Evolutionary conservation across 1,140 invertebrate species (phyloP).

Genomic region (Babylonia areolata): DNA sequence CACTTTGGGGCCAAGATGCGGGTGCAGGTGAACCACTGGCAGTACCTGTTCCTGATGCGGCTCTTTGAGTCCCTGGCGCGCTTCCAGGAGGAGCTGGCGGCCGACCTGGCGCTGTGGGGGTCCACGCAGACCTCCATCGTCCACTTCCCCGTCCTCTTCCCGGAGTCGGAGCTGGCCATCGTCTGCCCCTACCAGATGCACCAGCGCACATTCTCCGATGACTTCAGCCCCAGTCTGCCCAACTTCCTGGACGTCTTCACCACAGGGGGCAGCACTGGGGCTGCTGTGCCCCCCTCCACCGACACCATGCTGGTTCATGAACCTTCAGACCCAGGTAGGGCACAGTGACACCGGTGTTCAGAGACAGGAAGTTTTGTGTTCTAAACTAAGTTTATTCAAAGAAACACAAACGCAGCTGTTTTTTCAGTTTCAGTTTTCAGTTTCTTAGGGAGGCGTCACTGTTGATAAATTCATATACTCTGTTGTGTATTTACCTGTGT

Average conservation of each 20-base stretch:
- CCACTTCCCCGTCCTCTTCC: conserved; percentile 84
- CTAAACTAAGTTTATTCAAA: too few relatives aligned
- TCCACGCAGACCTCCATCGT: conserved; percentile 40
- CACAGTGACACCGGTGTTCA: too few relatives aligned
- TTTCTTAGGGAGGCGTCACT: too few relatives aligned
- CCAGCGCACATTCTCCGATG: conserved; percentile 56
- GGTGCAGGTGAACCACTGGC: conserved; percentile 87
- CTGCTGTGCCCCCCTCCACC: neutral
- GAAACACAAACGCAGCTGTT: too few relatives aligned
- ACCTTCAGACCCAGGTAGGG: too few relatives aligned
- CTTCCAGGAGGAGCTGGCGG: conserved; percentile 78
- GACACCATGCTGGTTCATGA: too few relatives aligned
- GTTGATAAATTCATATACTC: too few relatives aligned
- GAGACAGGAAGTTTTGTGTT: too few relatives aligned
- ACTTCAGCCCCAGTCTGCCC: conserved; percentile 43
- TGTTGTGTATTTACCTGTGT: too few relatives aligned
- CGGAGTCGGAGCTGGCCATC: conserved; percentile 90
- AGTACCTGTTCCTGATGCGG: conserved; percentile 91
- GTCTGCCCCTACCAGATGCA: conserved; percentile 81
- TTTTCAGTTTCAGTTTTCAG: too few relatives aligned
- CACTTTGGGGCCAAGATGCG: conserved; percentile 66
- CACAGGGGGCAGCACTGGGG: neutral
- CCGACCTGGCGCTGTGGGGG: conserved; percentile 81
- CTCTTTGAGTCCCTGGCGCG: conserved; percentile 88
- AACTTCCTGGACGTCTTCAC: conserved; percentile 33